Evolutionary conservation across 1,140 invertebrate species (phyloP), one percentile per base, ranked within the genome.

Genomic region (Ladona fulva): DNA sequence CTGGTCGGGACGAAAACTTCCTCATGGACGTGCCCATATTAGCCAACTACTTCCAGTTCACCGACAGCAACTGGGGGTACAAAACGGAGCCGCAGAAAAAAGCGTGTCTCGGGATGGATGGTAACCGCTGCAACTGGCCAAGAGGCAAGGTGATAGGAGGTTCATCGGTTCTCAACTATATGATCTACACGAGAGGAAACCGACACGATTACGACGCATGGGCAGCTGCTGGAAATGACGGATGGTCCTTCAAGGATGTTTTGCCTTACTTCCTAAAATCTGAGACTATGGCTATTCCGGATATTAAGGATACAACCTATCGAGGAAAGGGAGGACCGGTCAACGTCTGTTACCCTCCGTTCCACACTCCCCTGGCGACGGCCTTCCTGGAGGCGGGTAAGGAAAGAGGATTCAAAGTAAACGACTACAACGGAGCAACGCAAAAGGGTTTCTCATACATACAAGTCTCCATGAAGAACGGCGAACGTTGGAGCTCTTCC

Each of bases 131-230:
- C 82, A 90, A 91, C 77, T 93, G 89, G 89, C 91, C 93, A 0
- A 85, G 92, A 76, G 92, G 92, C 1, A 94, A 93, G 83, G 91
- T 93, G 0, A 88, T 94, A 81, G 95, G 95, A 11, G 95, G 95
- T 0, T 94, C 92, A 0, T 94, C 92, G 74, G 92, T 93, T 0
- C 84, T 97, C 0, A 97, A 97, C 82, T 95, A 95, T 79, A 95
- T 97, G 95, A 94, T 96, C 66, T 95, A 96, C 80, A 93, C 94
- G 0, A 91, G 96, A 81, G 94, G 95, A 5, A 86, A 93, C 83
- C 85, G 89, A 7, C 81, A 82, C 12, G 93, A 97, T 82, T 97
- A 93, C 81, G 91, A 97, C 81, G 84, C 88, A 22, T 97, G 95
- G 95, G 89, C 89, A 24, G 81, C 82, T 0, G 83, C 93, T 82